A percentile compares a stretch with the other conserved stretches of the same genome.
Conservation (phyloP, 2,888 invertebrate species). For the Leuctra nigra region DNA sequence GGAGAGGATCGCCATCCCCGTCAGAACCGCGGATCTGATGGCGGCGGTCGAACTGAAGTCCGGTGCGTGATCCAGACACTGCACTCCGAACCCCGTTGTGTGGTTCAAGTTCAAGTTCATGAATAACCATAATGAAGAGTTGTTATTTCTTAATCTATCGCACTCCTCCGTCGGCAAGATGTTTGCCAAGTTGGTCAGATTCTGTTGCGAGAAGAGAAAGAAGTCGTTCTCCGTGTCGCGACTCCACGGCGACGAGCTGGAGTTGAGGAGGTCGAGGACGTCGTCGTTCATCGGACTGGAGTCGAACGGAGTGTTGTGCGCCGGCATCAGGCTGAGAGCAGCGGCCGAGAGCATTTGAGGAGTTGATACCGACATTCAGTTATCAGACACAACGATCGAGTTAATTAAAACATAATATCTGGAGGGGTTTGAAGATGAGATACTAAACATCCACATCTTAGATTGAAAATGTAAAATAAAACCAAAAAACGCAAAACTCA, state of each 20-base stretch:
- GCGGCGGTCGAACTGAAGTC: constrained; percentile 54
- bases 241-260: background rate
- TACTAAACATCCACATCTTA: too few species aligned
- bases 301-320: constrained; percentile 1
- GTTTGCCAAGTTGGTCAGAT: background rate
- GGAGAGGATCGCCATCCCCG: constrained; percentile 63
- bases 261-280: background rate
- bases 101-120: constrained; percentile 3
- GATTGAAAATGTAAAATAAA: too few species aligned
- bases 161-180: constrained; percentile 12
- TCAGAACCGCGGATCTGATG: constrained; percentile 59
- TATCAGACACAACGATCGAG: too few species aligned
- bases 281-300: background rate
- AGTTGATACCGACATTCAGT: too few species aligned
- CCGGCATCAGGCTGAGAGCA: background rate
- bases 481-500: too few species aligned
- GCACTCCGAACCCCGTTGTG: constrained; percentile 5
- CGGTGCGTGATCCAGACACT: constrained; percentile 57
- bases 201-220: background rate
- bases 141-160: background rate
- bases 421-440: too few species aligned
- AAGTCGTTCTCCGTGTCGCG: background rate
- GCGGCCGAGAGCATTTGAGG: background rate
- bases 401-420: too few species aligned
- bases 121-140: constrained; percentile 7